These are phyloP conservation scores for Poecilia latipinna DNA, from an alignment of 2,113 vertebrate genomes.

Conservation along the genomic window DNA sequence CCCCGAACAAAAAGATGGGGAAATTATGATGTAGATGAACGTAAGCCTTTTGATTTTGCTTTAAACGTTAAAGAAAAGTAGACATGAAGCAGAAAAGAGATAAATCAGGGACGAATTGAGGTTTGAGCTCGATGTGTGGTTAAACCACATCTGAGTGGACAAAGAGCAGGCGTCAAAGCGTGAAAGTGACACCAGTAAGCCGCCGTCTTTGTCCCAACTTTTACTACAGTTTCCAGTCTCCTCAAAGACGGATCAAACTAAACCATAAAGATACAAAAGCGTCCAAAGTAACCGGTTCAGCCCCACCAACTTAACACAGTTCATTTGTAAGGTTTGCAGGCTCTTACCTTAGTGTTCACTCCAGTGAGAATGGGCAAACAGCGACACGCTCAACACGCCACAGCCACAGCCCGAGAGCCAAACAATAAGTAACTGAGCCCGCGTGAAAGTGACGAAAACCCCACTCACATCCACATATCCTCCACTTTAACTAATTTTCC, in stretches of 20 bases:
- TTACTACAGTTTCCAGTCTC: constrained; percentile 7
- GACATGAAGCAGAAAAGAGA: neutral
- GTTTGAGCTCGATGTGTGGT: constrained; percentile 8
- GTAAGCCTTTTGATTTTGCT: neutral
- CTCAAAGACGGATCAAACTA: neutral
- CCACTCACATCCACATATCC: constrained; percentile 37
- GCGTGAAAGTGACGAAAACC: constrained; percentile 6
- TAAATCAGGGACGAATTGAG: neutral
- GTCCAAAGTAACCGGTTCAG: constrained; percentile 11
- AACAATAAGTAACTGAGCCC: constrained; percentile 22
- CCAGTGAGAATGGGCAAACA: constrained; percentile 61
- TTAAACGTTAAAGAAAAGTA: neutral
- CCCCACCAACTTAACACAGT: constrained; percentile 53
- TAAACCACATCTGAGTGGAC: constrained; percentile 57
- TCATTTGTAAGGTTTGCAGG: constrained; percentile 16
- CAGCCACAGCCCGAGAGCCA: neutral
- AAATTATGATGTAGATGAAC: neutral
- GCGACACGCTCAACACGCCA: constrained; percentile 47
- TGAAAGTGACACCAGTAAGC: constrained; percentile 47
- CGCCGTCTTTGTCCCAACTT: constrained; percentile 43
- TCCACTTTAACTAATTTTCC: neutral
- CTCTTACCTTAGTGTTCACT: constrained; percentile 78
- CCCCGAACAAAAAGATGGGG: neutral
- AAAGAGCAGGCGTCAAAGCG: constrained; percentile 65
- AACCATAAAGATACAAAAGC: neutral